Evolutionary conservation across 2,797 vertebrate species (phyloP), one percentile per base, ranked within the genome.

Genomic region (Melanotaenia parkinsoni): DNA sequence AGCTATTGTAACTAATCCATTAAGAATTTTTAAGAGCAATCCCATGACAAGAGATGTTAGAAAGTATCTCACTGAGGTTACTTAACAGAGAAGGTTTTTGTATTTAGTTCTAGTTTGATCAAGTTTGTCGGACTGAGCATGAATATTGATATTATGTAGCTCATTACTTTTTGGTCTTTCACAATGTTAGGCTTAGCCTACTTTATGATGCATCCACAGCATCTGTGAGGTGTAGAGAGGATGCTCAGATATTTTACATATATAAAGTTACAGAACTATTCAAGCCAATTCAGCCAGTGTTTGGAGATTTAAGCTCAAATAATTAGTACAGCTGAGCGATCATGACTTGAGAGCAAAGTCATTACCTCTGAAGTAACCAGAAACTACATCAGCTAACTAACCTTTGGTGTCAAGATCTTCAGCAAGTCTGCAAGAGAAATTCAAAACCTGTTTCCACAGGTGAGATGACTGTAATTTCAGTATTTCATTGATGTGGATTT

Each of bases 401-500:
- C 71, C 56, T 64, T 16, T 5, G 35, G 43, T 58, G 18, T 14
- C 56, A 54, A 37, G 51, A 4, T 51, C 14, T 56, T 60, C 56
- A 32, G 63, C 43, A 32, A 77, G 47, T 64, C 37, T 35, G 60
- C 62, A 69, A 65, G 33, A 76, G 90, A 90, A 89, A 91, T 72
- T 30, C 18, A 80, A 89, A 80, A 86, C 80, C 78, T 35, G 58
- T 54, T 78, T 74, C 58, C 74, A 72, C 91, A 92, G 82, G 79
- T 92, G 89, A 90, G 77, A 54, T 37, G 24, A 66, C 63, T 87
- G 67, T 70, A 74, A 83, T 84, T 83, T 90, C 79, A 88, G 53
- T 16, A 50, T 77, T 80, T 80, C 56, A 62, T 63, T 26, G 51
- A 22, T 35, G 73, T 85, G 84, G 91, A 79, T 73, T 89, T 89